Percentiles rank a stretch among this genome's conserved stretches.
phyloP scores from a whole-genome alignment of 2,113 vertebrate species.

The Microtus montanus region DNA sequence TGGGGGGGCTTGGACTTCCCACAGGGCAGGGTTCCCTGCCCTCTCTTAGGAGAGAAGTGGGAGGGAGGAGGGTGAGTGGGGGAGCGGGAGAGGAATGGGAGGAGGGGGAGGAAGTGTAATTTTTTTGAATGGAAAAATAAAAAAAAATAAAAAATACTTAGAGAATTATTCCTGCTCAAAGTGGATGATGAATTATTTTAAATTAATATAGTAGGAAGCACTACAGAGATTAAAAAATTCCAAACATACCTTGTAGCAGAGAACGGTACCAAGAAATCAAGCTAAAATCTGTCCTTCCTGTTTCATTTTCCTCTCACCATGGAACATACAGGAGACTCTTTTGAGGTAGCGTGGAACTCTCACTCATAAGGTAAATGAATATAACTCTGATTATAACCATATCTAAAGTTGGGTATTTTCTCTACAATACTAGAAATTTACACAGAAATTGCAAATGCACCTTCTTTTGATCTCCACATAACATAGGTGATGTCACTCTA shows the following conservation, averaged over 20 bases:
- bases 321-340: not conserved
- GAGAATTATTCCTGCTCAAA: not conserved
- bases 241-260: not conserved
- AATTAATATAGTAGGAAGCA: not conserved
- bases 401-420: not conserved
- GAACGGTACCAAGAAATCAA: not conserved
- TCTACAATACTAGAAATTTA: not conserved
- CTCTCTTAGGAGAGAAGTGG: no score
- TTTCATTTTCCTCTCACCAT: not conserved
- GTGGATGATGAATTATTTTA: not conserved
- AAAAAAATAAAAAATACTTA: not conserved
- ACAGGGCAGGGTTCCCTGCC: no score
- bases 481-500: not conserved
- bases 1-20: no score
- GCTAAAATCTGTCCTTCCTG: not conserved
- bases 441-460: not conserved
- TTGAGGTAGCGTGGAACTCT: accelerated
- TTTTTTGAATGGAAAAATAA: no score
- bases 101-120: no score
- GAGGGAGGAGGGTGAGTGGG: no score
- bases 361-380: not conserved
- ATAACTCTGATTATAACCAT: not conserved
- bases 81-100: no score
- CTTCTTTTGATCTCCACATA: not conserved
- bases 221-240: not conserved